A percentile compares a stretch with the other conserved stretches of the same genome.
phyloP scores from a whole-genome alignment of 2,888 invertebrate species.

The Kryphioiulus occultus region DNA sequence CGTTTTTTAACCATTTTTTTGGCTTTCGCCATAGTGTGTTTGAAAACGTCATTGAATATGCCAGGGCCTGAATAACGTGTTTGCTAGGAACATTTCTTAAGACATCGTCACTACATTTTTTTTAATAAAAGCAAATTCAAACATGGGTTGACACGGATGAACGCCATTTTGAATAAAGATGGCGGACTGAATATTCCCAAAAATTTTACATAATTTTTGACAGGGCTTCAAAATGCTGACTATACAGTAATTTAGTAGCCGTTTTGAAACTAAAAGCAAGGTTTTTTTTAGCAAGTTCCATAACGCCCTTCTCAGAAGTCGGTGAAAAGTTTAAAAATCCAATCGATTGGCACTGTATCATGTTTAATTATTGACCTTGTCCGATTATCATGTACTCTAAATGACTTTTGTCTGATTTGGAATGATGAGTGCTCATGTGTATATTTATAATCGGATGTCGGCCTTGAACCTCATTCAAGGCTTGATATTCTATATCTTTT shows the following conservation, averaged over 20 bases:
- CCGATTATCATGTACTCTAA: slow-evolving; percentile 5
- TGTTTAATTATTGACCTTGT: background rate
- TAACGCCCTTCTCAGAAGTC: background rate
- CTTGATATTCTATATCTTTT: background rate
- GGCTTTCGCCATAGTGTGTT: background rate
- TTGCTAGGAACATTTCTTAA: too few species aligned
- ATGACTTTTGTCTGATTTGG: background rate
- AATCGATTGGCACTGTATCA: background rate
- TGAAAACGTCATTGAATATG: too few species aligned
- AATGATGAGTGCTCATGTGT: background rate
- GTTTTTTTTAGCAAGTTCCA: background rate
- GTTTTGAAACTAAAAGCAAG: too few species aligned
- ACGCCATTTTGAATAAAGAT: too few species aligned
- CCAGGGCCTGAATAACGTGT: too few species aligned
- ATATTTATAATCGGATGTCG: background rate
- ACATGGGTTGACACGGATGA: too few species aligned
- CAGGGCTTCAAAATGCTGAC: too few species aligned
- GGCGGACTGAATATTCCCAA: too few species aligned
- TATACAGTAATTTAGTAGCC: too few species aligned
- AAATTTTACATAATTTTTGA: too few species aligned
- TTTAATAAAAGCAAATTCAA: too few species aligned
- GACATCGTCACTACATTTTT: too few species aligned
- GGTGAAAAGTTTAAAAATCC: background rate
- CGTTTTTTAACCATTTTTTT: background rate
- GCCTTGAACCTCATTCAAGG: background rate